Conservation (phyloP, 2,113 vertebrate genomes). For the Pteropus alecto region DNA sequence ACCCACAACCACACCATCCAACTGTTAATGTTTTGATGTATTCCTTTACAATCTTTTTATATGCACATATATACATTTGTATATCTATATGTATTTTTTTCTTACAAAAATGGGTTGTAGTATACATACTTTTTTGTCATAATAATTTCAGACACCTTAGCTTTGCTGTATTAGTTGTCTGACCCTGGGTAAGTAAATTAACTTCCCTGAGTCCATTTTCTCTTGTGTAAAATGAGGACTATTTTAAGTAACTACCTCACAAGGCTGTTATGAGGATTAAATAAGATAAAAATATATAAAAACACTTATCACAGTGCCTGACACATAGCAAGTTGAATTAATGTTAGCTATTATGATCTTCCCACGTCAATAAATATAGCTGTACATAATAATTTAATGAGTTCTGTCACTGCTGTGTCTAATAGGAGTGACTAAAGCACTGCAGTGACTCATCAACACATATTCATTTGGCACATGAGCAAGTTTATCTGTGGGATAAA, state of each 20-base stretch:
- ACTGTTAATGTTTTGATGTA: constrained; percentile 3
- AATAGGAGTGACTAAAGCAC: constrained; percentile 11
- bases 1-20: not conserved
- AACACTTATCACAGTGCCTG: constrained; percentile 14
- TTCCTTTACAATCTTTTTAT: constrained; percentile 16
- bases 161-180: constrained; percentile 14
- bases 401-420: constrained; percentile 14
- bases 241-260: constrained; percentile 53
- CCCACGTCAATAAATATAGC: constrained; percentile 37
- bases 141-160: constrained; percentile 4
- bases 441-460: not conserved
- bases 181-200: constrained; percentile 9
- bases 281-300: constrained; percentile 60
- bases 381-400: constrained; percentile 22
- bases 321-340: constrained; percentile 40
- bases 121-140: not conserved
- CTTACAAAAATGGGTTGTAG: not conserved
- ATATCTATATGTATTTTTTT: not conserved
- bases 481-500: not conserved
- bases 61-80: not conserved
- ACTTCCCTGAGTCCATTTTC: constrained; percentile 36
- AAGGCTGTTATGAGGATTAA: constrained; percentile 36
- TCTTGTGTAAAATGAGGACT: constrained; percentile 25
- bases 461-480: not conserved
- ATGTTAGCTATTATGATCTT: constrained; percentile 37